Evolutionary conservation across 2,888 invertebrate species (phyloP), one percentile per base, ranked within the genome.

Genomic region (Timandra comae): DNA sequence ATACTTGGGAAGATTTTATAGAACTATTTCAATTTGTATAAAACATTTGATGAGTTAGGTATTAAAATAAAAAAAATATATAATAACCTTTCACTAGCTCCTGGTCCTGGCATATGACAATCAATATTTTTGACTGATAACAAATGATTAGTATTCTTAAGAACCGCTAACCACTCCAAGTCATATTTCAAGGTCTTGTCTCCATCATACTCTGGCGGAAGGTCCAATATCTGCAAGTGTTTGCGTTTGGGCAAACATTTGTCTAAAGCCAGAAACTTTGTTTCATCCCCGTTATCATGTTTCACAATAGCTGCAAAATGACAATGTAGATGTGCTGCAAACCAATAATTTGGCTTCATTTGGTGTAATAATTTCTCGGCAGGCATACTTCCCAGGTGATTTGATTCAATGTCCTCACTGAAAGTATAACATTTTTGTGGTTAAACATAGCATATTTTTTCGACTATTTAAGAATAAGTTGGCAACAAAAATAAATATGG

Each of bases 291-390:
- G 37, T 88, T 72, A 12, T 87, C 76, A 70, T 98, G 97, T 20
- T 90, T 88, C 3, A 99, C 90, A 2, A 96, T 51, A 0, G 98
- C 99, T 7, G 94, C 91, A 85, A 98, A 99, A 79, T 97, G 95
- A 53, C 95, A 95, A 77, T 99, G 99, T 46, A 99, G 86, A 87
- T 99, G 99, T 16, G 98, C 99, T 5, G 98, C 87, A 82, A 99
- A 99, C 98, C 99, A 99, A 77, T 94, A 95, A 0, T 87, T 84
- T 5, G 99, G 99, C 65, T 94, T 90, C 32, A 99, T 69, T 21
- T 86, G 71, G 34, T 90, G 84, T n/a, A 99, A 76, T 19, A 99
- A 75, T 43, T 96, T 94, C 75, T 93, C 91, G 30, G 91, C 89
- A 3, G 96, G 93, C 23, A 91, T 90, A 77, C 95, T 98, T 7